Evolutionary conservation across 2,113 vertebrate genomes (phyloP), one percentile per base, ranked within the genome.

Genomic region (Triplophysa rosa): DNA sequence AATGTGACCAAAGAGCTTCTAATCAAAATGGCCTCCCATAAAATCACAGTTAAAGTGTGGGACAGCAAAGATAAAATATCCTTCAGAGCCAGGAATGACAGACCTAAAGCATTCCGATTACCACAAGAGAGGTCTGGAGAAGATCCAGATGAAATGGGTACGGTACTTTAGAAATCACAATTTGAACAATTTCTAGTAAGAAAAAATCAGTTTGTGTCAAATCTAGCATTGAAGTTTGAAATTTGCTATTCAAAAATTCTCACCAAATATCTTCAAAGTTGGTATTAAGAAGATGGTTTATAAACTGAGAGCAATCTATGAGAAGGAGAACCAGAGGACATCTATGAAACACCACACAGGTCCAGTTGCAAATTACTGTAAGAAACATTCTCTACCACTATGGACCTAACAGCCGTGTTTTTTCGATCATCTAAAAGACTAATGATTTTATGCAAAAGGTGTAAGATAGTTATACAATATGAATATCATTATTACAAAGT

Each of bases 1-100:
- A 29, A 21, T 0, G 79, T 95, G 81, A 92, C 91, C 12, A 95
- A 84, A 33, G 89, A 94, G 8, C 77, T 92, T 54, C 61, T 96
- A 69, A 86, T 93, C 78, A 92, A 92, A 88, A 81, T 95, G 1
- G 87, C 85, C 52, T 86, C 90, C 71, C 91, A 96, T 81, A 94
- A 91, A 87, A 91, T 95, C 80, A 87, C 63, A 37, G 54, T 95
- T 47, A 90, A 71, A 47, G 80, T 96, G 54, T 95, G 93, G 93
- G 90, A 95, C 83, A 80, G 81, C 8, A 93, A 90, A 77, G 90
- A 93, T 12, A 93, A 87, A 62, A 47, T 93, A 61, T 91, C 88
- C 0, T 75, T 79, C 21, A 92, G 89, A 86, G 91, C 87, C 12
- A 89, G 76, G 63, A 81, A 79, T 73, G 89, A 90, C 56, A 89